Conservation (phyloP, 2,888 invertebrate species). For the Andrena camellia region DNA sequence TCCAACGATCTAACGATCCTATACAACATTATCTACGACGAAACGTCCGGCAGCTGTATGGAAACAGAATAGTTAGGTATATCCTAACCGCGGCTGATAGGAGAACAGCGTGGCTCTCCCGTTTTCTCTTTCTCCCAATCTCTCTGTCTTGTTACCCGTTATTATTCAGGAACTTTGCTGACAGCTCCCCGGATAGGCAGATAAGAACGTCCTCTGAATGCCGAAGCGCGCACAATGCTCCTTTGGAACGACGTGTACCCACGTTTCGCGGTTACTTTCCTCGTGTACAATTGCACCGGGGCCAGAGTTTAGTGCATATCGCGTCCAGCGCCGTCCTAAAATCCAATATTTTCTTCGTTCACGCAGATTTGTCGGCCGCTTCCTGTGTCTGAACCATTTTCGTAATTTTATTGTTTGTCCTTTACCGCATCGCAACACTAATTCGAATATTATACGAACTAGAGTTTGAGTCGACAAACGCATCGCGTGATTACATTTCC, state of each 20-base stretch:
- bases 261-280: constrained; percentile 72
- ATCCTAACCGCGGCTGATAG: constrained; percentile 83
- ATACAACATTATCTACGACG: constrained; percentile 81
- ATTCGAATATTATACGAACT: neutral
- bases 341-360: constrained; percentile 43
- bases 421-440: neutral
- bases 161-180: constrained; percentile 85
- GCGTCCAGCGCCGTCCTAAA: constrained; percentile 7
- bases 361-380: constrained; percentile 41
- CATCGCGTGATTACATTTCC: no score
- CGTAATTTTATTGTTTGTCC: neutral
- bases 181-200: constrained; percentile 85
- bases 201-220: constrained; percentile 85
- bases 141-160: constrained; percentile 76
- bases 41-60: constrained; percentile 82
- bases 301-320: constrained; percentile 51
- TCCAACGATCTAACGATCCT: constrained; percentile 73
- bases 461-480: neutral
- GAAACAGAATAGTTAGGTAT: constrained; percentile 83
- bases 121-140: constrained; percentile 61
- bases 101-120: constrained; percentile 73
- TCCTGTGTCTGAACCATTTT: constrained; percentile 2
- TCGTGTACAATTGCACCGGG: constrained; percentile 37
- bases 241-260: constrained; percentile 72
- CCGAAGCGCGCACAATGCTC: constrained; percentile 83